Base-by-base conservation (phyloP, 2,113 vertebrate genomes). In the Erythrolamprus reginae region DNA sequence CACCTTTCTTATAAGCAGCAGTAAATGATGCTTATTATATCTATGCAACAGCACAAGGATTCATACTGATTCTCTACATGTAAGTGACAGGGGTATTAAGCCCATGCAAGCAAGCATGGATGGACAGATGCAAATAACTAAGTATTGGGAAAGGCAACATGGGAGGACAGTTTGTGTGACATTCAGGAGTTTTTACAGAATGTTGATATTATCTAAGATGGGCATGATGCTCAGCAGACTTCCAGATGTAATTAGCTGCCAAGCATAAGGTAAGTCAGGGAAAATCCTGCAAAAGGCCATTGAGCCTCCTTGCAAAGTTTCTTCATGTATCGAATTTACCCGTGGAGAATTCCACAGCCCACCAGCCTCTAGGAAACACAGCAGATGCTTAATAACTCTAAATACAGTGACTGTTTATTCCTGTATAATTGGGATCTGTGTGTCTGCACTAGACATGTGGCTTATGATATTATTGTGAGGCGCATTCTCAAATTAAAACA, bases 401-500 rank as follows among this genome's bases (percentile, higher is more conserved):
- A 5, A 95, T 86, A 89, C 47, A 85, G 87, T 17, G 91, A 52
- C 77, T 91, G 90, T 86, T 94, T 91, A 93, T 93, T 93, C 65
- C 84, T 88, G 86, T 42, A 47, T 94, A 90, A 90, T 93, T 58
- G 92, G 89, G 91, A n/a, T 88, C 58, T 45, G 26, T n/a, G 89
- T 90, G 53, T 91, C 88, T 23, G 89, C 92, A 87, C 61, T 89
- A 82, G 50, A 87, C 77, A 42, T 1, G 70, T 90, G 33, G 84
- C 47, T 93, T 88, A 82, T 56, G 89, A 92, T 83, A 88, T 89
- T 89, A 53, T 58, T 70, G 51, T 91, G 93, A 89, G 89, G 89
- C 48, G 82, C 0, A 2, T 87, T 93, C 94, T 94, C 88, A 92
- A 94, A 89, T 93, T 90, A 84, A 93, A 96, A 95, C 65, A 50